Evolutionary conservation across 2,113 vertebrate species (phyloP).

Genomic region (Mesocricetus auratus): DNA sequence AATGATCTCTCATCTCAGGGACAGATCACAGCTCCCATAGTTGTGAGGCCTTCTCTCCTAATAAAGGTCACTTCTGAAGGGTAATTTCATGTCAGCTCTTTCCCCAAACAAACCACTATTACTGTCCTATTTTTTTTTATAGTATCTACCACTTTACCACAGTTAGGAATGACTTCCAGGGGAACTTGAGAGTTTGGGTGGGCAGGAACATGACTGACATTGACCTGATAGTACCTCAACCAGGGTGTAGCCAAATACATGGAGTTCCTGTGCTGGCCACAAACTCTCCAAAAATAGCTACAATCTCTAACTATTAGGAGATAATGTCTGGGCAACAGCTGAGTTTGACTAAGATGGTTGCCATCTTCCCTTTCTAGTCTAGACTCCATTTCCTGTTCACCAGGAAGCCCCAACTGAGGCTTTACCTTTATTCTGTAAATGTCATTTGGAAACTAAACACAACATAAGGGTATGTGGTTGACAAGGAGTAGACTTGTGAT

Average conservation of each 20-base stretch:
- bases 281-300: slow-evolving; percentile 50
- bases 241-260: slow-evolving; percentile 84
- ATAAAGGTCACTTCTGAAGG: neutral
- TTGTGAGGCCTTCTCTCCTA: neutral
- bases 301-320: slow-evolving; percentile 30
- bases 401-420: neutral
- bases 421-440: neutral
- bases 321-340: neutral
- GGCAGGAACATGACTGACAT: slow-evolving; percentile 96
- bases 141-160: slow-evolving; percentile 86
- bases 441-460: neutral
- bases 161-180: slow-evolving; percentile 94
- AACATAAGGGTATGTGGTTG: neutral
- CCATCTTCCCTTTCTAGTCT: neutral
- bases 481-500: neutral
- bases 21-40: neutral
- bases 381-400: neutral
- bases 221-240: slow-evolving; percentile 95
- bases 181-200: slow-evolving; percentile 96
- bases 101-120: neutral
- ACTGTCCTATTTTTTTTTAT: neutral
- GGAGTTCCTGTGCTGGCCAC: slow-evolving; percentile 50
- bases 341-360: slow-evolving; percentile 24
- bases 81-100: neutral
- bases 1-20: neutral